These are phyloP conservation scores for Dysidea cf. avara DNA, from an alignment of 37 sponge, comb jelly and placozoan species.

Conservation along the genomic window DNA sequence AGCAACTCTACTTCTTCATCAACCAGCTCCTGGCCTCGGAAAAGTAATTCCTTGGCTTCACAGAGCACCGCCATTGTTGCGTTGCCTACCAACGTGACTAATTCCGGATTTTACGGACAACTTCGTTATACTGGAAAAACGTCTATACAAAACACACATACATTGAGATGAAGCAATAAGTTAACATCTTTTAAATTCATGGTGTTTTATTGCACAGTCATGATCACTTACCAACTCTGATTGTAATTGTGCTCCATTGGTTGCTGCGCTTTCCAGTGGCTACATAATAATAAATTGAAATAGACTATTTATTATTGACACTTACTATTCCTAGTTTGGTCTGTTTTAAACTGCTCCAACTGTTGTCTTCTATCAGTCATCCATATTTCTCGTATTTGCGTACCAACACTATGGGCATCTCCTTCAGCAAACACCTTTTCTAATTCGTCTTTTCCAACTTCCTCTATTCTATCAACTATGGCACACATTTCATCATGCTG, in stretches of 20 bases:
- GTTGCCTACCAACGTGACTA: no score
- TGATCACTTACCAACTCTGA: neutral
- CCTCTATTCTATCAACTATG: neutral
- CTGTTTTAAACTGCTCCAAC: neutral
- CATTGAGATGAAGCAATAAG: neutral
- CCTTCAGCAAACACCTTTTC: neutral
- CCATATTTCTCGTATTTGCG: conserved; percentile 1
- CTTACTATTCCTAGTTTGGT: conserved; percentile 1
- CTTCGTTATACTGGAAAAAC: no score
- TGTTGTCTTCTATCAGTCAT: neutral
- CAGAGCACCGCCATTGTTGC: no score
- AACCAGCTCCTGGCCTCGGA: no score
- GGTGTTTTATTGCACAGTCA: no score
- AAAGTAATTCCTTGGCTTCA: no score
- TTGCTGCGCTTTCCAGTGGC: conserved; percentile 4
- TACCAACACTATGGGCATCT: neutral
- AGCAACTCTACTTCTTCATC: no score
- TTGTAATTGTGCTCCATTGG: conserved; percentile 18
- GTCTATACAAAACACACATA: no score
- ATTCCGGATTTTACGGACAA: no score
- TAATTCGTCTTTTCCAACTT: neutral
- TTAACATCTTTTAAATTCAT: neutral
- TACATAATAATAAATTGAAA: neutral
- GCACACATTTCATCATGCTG: conserved; percentile 1
- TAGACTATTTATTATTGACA: neutral